A percentile compares a stretch with the other conserved stretches of the same genome.
Evolutionary conservation across 2,113 vertebrate genomes (phyloP).

Genomic region (Pachycephala philippinensis): DNA sequence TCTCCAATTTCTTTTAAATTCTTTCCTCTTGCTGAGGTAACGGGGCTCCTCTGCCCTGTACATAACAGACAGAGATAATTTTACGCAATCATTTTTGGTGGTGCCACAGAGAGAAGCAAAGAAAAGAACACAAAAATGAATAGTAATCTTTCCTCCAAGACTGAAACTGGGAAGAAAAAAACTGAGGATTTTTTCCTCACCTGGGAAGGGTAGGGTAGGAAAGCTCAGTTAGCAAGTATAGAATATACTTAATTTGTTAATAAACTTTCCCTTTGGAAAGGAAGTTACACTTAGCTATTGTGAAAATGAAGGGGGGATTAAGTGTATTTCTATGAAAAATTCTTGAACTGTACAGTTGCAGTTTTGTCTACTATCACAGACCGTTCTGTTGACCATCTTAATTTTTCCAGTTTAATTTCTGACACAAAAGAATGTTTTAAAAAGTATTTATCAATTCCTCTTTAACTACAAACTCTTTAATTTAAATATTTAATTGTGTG

Average conservation of each 20-base stretch:
- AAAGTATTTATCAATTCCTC: accelerated
- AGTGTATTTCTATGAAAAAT: neutral
- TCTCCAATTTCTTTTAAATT: neutral
- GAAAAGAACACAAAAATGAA: neutral
- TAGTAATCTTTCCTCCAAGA: neutral
- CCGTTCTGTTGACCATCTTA: neutral
- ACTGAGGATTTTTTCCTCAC: neutral
- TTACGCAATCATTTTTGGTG: neutral
- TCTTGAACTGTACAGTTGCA: neutral
- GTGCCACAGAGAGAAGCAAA: neutral
- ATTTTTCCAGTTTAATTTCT: neutral
- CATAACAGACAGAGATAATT: neutral
- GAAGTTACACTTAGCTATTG: neutral
- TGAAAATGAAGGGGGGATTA: neutral
- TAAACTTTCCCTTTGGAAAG: neutral
- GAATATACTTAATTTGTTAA: neutral
- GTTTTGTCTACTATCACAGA: neutral
- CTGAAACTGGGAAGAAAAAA: neutral
- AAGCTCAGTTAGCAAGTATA: neutral
- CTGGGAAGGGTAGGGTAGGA: neutral
- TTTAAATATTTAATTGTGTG: neutral
- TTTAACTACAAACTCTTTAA: neutral
- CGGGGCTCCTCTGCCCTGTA: neutral
- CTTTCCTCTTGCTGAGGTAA: neutral
- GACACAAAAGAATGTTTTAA: neutral